Evolutionary conservation across 2,797 vertebrate species (phyloP).

Genomic region (Sciurus carolinensis): DNA sequence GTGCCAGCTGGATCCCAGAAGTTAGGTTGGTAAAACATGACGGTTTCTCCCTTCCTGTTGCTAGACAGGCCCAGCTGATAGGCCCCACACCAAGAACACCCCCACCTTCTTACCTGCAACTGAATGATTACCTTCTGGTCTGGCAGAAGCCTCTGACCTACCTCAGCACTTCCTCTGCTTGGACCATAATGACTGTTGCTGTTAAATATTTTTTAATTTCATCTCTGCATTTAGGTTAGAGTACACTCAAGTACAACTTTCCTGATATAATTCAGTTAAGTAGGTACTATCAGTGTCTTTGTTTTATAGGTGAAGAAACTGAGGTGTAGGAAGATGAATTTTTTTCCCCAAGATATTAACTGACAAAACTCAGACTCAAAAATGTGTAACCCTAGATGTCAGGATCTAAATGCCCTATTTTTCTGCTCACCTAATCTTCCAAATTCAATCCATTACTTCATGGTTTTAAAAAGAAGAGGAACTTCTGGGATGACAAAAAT

Average conservation of each 20-base stretch:
- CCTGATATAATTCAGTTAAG: background rate
- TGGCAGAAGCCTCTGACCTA: background rate
- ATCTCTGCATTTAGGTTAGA: constrained; percentile 26
- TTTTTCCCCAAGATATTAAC: background rate
- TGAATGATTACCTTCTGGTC: background rate
- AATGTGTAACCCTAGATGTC: background rate
- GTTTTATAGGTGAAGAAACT: background rate
- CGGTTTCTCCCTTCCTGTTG: background rate
- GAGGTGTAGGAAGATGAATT: background rate
- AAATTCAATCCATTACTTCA: background rate
- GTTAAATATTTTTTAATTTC: background rate
- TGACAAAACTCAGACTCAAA: background rate
- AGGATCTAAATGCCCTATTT: background rate
- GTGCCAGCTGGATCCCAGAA: background rate
- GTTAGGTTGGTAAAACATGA: background rate
- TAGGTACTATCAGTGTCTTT: background rate
- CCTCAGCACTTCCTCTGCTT: background rate
- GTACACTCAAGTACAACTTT: background rate
- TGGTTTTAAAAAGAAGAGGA: background rate
- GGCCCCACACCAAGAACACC: background rate
- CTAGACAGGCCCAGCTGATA: background rate
- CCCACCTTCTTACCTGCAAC: background rate
- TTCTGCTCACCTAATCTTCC: background rate
- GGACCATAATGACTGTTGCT: background rate
- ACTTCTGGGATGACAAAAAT: background rate